Evolutionary conservation across 1,140 invertebrate genomes (phyloP).

Genomic region (Stegodyphus dumicola): DNA sequence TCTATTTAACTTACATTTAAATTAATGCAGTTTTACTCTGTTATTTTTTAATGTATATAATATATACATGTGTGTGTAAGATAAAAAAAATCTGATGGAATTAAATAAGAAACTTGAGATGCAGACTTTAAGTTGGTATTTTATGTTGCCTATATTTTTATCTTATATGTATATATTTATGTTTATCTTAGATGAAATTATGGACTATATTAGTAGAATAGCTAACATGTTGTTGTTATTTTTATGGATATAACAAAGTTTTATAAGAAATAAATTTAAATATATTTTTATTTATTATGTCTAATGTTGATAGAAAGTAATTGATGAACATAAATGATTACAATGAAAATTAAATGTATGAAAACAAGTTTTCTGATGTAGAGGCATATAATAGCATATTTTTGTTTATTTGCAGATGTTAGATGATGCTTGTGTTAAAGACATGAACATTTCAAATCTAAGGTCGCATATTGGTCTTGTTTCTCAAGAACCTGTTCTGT

Average conservation of each 20-base stretch:
- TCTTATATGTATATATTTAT: too few species aligned
- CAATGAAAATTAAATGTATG: neutral
- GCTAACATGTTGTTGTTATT: neutral
- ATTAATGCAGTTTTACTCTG: too few species aligned
- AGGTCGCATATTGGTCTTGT: constrained; percentile 71
- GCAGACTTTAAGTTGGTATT: too few species aligned
- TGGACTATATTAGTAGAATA: too few species aligned
- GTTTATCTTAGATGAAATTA: too few species aligned
- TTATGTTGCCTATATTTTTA: too few species aligned
- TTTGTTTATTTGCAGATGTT: constrained; percentile 66
- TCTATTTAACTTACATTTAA: too few species aligned
- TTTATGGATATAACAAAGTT: neutral
- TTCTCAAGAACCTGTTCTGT: constrained; percentile 76
- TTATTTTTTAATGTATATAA: too few species aligned
- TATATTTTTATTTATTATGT: neutral
- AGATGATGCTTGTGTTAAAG: constrained; percentile 76
- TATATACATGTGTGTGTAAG: too few species aligned
- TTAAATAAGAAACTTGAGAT: too few species aligned
- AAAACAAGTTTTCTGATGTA: neutral
- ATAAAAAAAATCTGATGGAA: too few species aligned
- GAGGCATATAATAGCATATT: too few species aligned
- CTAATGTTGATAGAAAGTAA: neutral
- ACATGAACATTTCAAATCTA: constrained; percentile 76
- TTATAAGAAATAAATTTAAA: neutral
- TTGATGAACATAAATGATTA: neutral